These are phyloP conservation scores for Excalfactoria chinensis DNA, from an alignment of 2,113 vertebrate species.

Conservation along the genomic window DNA sequence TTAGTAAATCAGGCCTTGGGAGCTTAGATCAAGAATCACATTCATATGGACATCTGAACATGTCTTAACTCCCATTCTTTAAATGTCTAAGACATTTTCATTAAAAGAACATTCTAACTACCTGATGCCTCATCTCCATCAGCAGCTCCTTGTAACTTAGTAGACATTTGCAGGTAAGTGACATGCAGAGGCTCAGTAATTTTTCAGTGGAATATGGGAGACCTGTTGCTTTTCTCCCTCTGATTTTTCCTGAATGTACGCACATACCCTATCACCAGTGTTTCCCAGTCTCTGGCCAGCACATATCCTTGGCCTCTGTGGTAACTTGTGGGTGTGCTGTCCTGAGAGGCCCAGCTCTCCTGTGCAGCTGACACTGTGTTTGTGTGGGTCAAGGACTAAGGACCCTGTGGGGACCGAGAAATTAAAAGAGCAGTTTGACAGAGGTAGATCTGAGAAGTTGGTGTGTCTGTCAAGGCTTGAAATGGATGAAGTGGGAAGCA, in stretches of 20 bases:
- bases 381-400: neutral
- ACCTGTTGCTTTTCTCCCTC: neutral
- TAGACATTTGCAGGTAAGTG: neutral
- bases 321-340: neutral
- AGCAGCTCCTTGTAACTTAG: neutral
- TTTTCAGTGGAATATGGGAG: neutral
- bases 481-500: neutral
- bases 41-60: neutral
- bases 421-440: neutral
- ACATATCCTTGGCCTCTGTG: neutral
- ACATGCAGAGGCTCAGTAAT: neutral
- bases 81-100: neutral
- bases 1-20: neutral
- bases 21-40: neutral
- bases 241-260: neutral
- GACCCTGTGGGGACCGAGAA: neutral
- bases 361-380: neutral
- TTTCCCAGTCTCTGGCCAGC: neutral
- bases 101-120: neutral
- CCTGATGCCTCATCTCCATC: neutral
- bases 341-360: neutral
- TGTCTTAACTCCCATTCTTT: neutral
- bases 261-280: fast-evolving
- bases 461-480: neutral
- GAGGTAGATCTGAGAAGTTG: neutral